Conservation (phyloP, 2,888 invertebrate species). For the Pristionchus maxplancki region DNA sequence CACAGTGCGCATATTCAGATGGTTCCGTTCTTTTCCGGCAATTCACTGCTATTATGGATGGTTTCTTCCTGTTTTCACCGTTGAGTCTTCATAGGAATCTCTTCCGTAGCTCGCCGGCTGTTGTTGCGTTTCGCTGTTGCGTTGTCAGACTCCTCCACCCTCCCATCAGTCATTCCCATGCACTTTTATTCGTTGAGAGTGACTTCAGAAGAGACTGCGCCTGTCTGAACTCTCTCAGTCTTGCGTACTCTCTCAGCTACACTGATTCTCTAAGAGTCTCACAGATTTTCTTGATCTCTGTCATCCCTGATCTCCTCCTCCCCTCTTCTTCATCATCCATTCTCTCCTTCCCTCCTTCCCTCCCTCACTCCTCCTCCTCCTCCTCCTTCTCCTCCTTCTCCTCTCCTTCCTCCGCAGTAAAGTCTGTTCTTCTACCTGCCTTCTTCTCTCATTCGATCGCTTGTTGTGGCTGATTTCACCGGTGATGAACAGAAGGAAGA, state of each 20-base stretch:
- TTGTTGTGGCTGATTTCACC: not conserved
- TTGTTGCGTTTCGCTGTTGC: slow-evolving; percentile 12
- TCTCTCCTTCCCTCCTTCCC: not conserved
- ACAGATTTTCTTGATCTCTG: not conserved
- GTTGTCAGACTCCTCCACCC: not conserved
- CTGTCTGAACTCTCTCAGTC: not conserved
- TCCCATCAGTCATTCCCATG: slow-evolving; percentile 13
- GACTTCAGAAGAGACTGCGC: not conserved
- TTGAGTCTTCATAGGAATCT: not conserved
- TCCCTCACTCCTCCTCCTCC: not conserved
- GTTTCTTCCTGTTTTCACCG: not conserved
- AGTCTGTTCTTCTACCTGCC: slow-evolving; percentile 28
- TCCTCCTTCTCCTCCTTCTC: not conserved
- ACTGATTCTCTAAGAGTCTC: not conserved
- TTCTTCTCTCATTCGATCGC: not conserved
- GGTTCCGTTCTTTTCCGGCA: slow-evolving; percentile 17
- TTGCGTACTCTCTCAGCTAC: not conserved
- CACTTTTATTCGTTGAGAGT: slow-evolving; percentile 5
- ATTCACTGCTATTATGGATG: not conserved
- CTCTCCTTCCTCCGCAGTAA: not conserved
- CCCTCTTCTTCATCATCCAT: slow-evolving; percentile 14
- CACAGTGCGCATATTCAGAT: not conserved
- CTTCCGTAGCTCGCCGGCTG: not conserved
- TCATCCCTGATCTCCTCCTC: not conserved
- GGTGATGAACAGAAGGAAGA: slow-evolving; percentile 1